Conservation (phyloP, 2,113 vertebrate genomes). For the Campylorhamphus procurvoides region DNA sequence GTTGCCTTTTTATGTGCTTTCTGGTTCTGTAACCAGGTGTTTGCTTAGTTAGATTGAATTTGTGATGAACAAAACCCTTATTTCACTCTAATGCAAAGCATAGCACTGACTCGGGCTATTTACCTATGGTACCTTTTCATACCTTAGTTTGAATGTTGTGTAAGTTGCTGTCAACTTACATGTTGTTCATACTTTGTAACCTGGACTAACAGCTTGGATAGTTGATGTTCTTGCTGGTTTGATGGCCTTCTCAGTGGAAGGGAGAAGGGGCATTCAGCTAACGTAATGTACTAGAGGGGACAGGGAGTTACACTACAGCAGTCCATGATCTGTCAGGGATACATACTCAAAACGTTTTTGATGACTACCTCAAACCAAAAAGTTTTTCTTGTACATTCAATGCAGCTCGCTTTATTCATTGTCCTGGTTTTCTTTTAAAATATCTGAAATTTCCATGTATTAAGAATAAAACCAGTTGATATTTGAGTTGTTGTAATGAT, state of each 20-base stretch:
- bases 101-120: background rate
- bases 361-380: background rate
- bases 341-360: background rate
- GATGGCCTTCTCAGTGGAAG: background rate
- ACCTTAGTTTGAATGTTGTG: background rate
- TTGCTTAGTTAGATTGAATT: background rate
- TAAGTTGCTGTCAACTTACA: background rate
- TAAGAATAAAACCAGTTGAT: background rate
- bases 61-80: background rate
- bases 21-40: background rate
- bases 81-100: rapidly evolving
- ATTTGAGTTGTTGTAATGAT: background rate
- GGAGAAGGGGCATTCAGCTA: background rate
- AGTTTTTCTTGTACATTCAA: background rate
- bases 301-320: background rate
- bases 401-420: background rate
- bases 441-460: background rate
- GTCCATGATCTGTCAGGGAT: background rate
- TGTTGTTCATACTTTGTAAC: background rate
- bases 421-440: background rate
- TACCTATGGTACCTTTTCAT: background rate
- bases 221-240: background rate
- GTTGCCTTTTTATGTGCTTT: constrained; percentile 46
- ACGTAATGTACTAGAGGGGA: rapidly evolving
- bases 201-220: background rate